Evolutionary conservation across 2,113 vertebrate species (phyloP), one percentile per base, ranked within the genome.

Genomic region (Tetrao urogallus): DNA sequence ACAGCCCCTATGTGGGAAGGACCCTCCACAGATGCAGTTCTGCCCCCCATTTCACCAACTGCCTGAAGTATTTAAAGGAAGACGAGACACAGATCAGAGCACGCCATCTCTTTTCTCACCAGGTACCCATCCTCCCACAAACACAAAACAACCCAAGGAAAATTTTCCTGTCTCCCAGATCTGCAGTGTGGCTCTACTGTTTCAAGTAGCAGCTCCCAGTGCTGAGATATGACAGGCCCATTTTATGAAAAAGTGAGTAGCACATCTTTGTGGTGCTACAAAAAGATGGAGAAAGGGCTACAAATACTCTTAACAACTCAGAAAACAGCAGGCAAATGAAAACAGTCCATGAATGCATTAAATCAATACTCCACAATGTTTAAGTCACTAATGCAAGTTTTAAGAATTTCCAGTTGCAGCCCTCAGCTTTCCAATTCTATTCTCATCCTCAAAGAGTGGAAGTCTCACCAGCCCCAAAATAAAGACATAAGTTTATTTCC

Each of bases 1-100:
- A 11, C 1, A 0, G 17, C 24, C 11, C 13, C 17, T 14, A 11
- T 12, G 28, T 0, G 1, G 57, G n/a, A 34, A 57, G 21, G n/a
- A 40, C 36, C 28, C 40, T 11, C 20, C 50, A 60, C 21, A 36
- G 28, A 8, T 4, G 2, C 20, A 43, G 47, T 17, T 67, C 71
- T 42, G 10, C 18, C 57, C 38, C 57, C 40, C 36, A 8, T 25
- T 19, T 7, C 30, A 40, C 16, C 19, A 38, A 43, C 43, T 60
- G 13, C 8, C 34, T 22, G 9, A 10, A 32, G 12, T 13, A 42
- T 38, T 60, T 56, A 67, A 56, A 10, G 28, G 10, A 67, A 47
- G 11, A 40, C 16, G 28, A 14, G 10, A 11, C 43, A 30, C 2
- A 50, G 28, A 19, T 21, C 27, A 15, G 21, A 48, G 6, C 57